Percentiles rank a stretch among this genome's conserved stretches.
Conservation (phyloP, 2,797 vertebrate species). For the Scyliorhinus canicula region DNA sequence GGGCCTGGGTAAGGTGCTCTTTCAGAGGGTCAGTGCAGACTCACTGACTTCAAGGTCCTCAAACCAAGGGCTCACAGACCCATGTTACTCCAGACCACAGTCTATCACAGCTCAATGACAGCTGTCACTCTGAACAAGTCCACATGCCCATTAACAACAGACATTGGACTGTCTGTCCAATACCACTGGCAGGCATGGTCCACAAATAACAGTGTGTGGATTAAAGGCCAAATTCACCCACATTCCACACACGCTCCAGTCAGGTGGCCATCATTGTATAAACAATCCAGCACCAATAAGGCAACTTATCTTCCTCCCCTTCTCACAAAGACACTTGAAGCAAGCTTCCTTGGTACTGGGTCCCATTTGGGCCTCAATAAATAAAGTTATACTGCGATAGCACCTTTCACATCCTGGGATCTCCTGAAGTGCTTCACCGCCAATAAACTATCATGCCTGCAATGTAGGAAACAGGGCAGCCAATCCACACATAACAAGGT, state of each 20-base stretch:
- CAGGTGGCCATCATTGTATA: neutral
- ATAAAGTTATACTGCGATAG: neutral
- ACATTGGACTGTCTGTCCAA: neutral
- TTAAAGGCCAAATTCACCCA: too few relatives aligned
- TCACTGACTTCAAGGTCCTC: neutral
- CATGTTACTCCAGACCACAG: neutral
- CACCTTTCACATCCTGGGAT: neutral
- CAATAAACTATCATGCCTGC: neutral
- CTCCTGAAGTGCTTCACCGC: neutral
- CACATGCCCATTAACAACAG: neutral
- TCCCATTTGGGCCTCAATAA: neutral
- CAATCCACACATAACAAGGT: neutral
- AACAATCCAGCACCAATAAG: neutral
- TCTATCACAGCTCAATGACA: neutral
- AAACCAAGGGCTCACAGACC: neutral
- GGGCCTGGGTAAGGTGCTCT: too few relatives aligned
- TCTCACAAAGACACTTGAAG: neutral
- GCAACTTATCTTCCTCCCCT: too few relatives aligned
- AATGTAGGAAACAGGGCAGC: neutral
- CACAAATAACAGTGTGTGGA: neutral
- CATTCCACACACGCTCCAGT: neutral
- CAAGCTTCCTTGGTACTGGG: neutral
- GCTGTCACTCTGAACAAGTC: neutral
- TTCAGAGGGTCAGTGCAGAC: too few relatives aligned
- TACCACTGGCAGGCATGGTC: neutral